Conservation (phyloP, 2,888 invertebrate genomes). For the Lacanobia oleracea region DNA sequence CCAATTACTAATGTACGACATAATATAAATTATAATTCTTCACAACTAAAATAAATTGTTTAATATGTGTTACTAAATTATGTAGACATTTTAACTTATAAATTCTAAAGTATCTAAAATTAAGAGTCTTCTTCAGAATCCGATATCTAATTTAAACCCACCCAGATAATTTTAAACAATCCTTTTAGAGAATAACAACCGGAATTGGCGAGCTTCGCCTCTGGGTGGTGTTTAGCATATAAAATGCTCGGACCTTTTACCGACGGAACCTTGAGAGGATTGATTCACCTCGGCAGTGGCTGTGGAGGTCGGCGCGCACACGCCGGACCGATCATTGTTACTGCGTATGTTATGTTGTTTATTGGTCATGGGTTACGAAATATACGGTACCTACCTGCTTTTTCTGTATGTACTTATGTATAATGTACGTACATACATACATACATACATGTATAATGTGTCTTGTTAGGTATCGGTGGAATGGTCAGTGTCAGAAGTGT, state of each 20-base stretch:
- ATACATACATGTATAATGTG: too few relatives aligned
- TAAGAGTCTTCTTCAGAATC: not conserved
- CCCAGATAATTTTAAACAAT: conserved; percentile 9
- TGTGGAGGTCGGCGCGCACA: conserved; percentile 75
- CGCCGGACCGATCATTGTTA: conserved; percentile 50
- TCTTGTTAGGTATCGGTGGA: too few relatives aligned
- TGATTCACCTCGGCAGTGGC: conserved; percentile 84
- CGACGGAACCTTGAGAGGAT: conserved; percentile 82
- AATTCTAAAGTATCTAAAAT: too few relatives aligned
- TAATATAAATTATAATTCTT: too few relatives aligned
- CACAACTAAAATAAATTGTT: too few relatives aligned
- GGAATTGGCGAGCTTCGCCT: conserved; percentile 50
- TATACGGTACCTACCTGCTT: not conserved
- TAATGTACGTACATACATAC: too few relatives aligned
- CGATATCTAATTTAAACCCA: not conserved
- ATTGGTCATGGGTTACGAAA: conserved; percentile 41
- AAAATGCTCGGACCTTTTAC: conserved; percentile 82
- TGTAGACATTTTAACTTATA: too few relatives aligned
- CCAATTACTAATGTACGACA: too few relatives aligned
- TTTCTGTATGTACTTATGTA: not conserved
- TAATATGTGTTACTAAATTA: too few relatives aligned
- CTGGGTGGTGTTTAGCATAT: conserved; percentile 53
- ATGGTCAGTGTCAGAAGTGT: too few relatives aligned
- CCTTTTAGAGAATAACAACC: conserved; percentile 37
- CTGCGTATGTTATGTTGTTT: conserved; percentile 27